Percentiles rank a stretch among this genome's conserved stretches.
Evolutionary conservation across 2,797 vertebrate genomes (phyloP).

Genomic region (Basileuterus tristriatus): DNA sequence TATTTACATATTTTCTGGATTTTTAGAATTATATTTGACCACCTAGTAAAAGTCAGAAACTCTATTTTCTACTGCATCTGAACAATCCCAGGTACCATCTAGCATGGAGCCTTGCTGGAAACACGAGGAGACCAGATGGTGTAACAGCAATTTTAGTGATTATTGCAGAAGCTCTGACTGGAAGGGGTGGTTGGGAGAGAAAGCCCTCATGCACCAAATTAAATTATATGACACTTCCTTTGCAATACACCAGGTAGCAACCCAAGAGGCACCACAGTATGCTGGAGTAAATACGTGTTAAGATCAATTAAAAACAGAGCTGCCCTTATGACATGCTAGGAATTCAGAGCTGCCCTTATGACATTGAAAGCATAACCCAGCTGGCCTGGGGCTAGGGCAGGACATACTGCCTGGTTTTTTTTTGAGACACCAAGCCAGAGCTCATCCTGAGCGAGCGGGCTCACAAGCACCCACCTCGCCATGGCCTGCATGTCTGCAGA

Average conservation of each 20-base stretch:
- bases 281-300: background rate
- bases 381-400: fast-evolving
- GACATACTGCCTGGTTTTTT: fast-evolving
- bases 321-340: background rate
- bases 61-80: background rate
- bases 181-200: background rate
- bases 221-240: background rate
- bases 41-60: background rate
- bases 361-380: fast-evolving
- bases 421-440: background rate
- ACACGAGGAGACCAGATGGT: fast-evolving
- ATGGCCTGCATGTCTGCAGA: fast-evolving
- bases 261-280: background rate
- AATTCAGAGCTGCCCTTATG: background rate
- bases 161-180: fast-evolving
- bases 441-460: fast-evolving
- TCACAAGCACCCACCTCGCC: background rate
- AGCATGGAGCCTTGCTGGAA: fast-evolving
- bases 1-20: background rate
- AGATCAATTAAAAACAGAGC: background rate
- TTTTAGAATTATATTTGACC: background rate
- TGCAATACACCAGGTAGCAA: background rate
- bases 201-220: background rate
- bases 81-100: fast-evolving
- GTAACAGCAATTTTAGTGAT: fast-evolving